Evolutionary conservation across 2,113 vertebrate species (phyloP), one percentile per base, ranked within the genome.

Genomic region (Boulengeromyrus knoepffleri): DNA sequence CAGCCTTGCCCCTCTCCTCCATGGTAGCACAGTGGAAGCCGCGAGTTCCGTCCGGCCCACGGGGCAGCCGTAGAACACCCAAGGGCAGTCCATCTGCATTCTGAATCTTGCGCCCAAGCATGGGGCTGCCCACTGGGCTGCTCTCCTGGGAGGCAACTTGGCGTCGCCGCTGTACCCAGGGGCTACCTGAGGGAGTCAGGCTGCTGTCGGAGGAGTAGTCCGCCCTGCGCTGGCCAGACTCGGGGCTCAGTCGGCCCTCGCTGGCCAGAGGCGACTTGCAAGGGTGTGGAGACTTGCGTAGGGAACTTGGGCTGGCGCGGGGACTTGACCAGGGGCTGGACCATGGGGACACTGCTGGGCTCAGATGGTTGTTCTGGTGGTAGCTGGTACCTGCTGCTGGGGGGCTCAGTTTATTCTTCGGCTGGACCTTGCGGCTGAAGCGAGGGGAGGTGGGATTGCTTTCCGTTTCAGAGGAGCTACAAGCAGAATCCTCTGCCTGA

Each of bases 141-240:
- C 96, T 98, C 94, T 99, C 97, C 92, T 96, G 97, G 0, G 96
- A 96, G 0, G 96, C 95, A 91, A 96, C 97, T 91, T 98, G 98
- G 90, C 96, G 95, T 70, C 99, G 96, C n/a, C 98, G 96, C 91
- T 97, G 99, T 1, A 99, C 97, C 99, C 99, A 99, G 0, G 98
- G 99, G 90, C 99, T 99, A 21, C 97, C 96, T 0, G 96, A 99
- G 6, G 99, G 98, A 0, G 99, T 99, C 91, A 95, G 92, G 85
- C 98, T 99, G 94, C 98, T 99, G 90, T 99, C 99, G 0, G 98
- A 99, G 31, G 98, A 99, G 91, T 98, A 98, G 94, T 99, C 99
- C 0, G 91, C 94, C 91, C 96, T 95, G 86, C 96, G 97, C 31
- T 95, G 97, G 0, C 97, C 98, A 0, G 96, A 46, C 90, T 96